Evolutionary conservation across 1,140 invertebrate genomes (phyloP), one percentile per base, ranked within the genome.

Genomic region (Xylocopa sonorina): DNA sequence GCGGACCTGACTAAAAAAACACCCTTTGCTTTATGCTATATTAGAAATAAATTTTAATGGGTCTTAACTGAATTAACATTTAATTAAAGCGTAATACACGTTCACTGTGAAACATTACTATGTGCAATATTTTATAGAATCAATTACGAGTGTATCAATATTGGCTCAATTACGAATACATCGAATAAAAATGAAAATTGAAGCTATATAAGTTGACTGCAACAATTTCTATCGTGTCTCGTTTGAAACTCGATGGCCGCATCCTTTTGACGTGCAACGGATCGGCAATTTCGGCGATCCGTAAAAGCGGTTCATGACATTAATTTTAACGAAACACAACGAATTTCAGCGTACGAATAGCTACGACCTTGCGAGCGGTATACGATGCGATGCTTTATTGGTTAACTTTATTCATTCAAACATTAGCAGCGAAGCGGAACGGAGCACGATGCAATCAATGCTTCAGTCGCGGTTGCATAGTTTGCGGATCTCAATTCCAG

Each of bases 391-490:
- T 83, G 81, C 83, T 87, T 87, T 85, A 88, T 87, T 84, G 80
- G 80, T 78, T 82, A 86, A 86, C 82, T 86, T 87, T 86, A 86
- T 86, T 86, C 77, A 77, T 68, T 81, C 77, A 87, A 82, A 84
- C 80, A 75, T 82, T 84, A 68, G 50, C 75, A 68, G 50, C 66
- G 66, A 46, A 69, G 55, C 64, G 82, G 68, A 68, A 68, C 50
- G 58, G 43, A 27, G 62, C 41, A 41, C 21, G 38, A 38, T 21
- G 63, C 80, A 80, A 76, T 78, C 73, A 76, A 80, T 82, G 78
- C 55, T 69, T 74, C 73, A 66, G 75, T 77, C 64, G 74, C n/a
- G 69, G 75, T 80, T 82, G 80, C 76, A 84, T 82, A 82, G 80
- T 82, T 82, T 51, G 64, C 76, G 80, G 60, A 80, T 85, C 67